These are phyloP conservation scores for Drosophila phalerata DNA, from an alignment of 2,888 invertebrate species.

Conservation along the genomic window DNA sequence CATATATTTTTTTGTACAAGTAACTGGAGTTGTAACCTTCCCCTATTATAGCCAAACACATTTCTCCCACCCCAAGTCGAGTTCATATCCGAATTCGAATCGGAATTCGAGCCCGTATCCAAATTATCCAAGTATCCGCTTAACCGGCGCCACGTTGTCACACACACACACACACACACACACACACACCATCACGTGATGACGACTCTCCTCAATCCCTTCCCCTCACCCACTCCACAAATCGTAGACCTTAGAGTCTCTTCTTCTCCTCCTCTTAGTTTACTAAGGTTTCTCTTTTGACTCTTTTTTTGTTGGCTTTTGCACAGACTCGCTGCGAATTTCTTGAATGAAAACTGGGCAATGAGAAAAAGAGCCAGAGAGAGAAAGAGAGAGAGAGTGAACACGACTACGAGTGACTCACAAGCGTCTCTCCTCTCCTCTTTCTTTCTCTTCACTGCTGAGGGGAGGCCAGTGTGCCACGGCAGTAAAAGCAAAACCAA, in stretches of 20 bases:
- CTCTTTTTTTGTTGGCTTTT: slow-evolving; percentile 47
- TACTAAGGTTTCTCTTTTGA: slow-evolving; percentile 71
- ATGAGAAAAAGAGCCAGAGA: slow-evolving; percentile 32
- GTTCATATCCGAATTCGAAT: slow-evolving; percentile 2
- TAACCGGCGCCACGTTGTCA: slow-evolving; percentile 79
- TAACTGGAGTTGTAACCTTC: neutral
- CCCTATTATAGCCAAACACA: neutral
- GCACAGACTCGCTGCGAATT: slow-evolving; percentile 56
- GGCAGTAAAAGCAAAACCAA: slow-evolving; percentile 21
- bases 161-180: slow-evolving; percentile 36
- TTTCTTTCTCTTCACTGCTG: neutral
- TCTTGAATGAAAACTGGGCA: slow-evolving; percentile 71
- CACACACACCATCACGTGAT: slow-evolving; percentile 66
- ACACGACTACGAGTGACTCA: neutral
- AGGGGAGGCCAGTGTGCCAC: slow-evolving; percentile 3
- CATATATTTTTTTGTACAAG: too few relatives aligned
- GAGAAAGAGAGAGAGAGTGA: neutral
- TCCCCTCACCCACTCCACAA: neutral
- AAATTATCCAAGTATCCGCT: slow-evolving; percentile 41
- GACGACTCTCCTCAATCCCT: slow-evolving; percentile 24
- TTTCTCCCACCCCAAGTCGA: slow-evolving; percentile 19
- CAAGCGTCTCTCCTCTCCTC: slow-evolving; percentile 3
- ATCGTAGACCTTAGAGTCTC: neutral
- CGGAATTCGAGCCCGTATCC: slow-evolving; percentile 19
- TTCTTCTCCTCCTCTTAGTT: slow-evolving; percentile 1